Percentiles rank a stretch among this genome's conserved stretches.
phyloP scores from a whole-genome alignment of 2,113 vertebrate species.

The Ursus arctos region DNA sequence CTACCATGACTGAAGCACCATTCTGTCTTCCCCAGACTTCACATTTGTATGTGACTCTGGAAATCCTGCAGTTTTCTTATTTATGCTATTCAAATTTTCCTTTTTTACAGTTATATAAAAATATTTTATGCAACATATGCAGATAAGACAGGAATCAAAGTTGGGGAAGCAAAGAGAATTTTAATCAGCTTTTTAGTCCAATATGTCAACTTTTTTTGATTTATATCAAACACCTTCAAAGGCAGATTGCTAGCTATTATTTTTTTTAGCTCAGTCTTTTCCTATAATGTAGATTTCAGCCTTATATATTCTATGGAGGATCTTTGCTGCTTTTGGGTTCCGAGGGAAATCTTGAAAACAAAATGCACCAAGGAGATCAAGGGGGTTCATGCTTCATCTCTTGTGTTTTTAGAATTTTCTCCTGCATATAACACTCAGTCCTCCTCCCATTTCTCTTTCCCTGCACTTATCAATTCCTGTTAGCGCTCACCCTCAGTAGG shows the following conservation, averaged over 20 bases:
- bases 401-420: not conserved
- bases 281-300: not conserved
- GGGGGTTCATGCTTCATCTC: not conserved
- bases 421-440: not conserved
- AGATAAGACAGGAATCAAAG: slow-evolving; percentile 60
- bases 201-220: slow-evolving; percentile 59
- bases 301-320: not conserved
- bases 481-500: rapidly evolving
- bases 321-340: not conserved
- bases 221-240: slow-evolving; percentile 46
- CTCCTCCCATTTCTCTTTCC: not conserved
- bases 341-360: slow-evolving; percentile 19
- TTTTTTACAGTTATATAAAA: slow-evolving; percentile 62
- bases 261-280: slow-evolving; percentile 27
- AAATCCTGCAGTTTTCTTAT: slow-evolving; percentile 42
- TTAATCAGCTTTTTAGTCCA: slow-evolving; percentile 39
- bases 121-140: slow-evolving; percentile 68
- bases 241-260: not conserved
- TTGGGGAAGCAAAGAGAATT: slow-evolving; percentile 45
- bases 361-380: not conserved
- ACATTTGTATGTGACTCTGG: not conserved
- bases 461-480: not conserved
- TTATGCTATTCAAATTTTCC: slow-evolving; percentile 53
- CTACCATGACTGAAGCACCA: not conserved
- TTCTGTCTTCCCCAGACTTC: not conserved